phyloP scores from a whole-genome alignment of 2,113 vertebrate genomes.

The Apodemus speciosus region DNA sequence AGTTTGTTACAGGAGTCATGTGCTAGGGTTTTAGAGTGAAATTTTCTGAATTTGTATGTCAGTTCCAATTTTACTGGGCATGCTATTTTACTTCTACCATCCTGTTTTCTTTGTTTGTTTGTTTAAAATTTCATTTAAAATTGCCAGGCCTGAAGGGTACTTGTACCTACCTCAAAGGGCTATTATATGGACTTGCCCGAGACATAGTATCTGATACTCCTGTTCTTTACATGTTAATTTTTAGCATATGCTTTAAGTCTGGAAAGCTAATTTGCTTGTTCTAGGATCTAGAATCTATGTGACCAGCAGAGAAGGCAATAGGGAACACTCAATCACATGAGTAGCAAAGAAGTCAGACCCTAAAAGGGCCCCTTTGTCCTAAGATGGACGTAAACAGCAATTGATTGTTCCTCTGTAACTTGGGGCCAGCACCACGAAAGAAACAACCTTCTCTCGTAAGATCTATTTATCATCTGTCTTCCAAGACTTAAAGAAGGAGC shows the following conservation, averaged over 20 bases:
- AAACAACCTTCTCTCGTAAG: constrained; percentile 33
- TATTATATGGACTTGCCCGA: constrained; percentile 43
- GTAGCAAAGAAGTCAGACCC: constrained; percentile 25
- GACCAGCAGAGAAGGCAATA: constrained; percentile 31
- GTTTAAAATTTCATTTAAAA: neutral
- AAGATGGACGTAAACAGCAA: constrained; percentile 25
- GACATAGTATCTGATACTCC: constrained; percentile 15
- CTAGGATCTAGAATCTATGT: neutral
- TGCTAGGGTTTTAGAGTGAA: neutral
- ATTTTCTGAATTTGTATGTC: constrained; percentile 35
- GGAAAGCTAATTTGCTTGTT: constrained; percentile 49
- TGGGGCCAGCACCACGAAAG: constrained; percentile 19
- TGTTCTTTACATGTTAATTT: constrained; percentile 29
- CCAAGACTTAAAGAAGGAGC: constrained; percentile 37
- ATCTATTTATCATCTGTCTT: constrained; percentile 33
- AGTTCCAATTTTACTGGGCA: constrained; percentile 39
- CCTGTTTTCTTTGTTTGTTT: neutral
- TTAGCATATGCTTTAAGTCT: constrained; percentile 5
- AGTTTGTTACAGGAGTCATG: neutral
- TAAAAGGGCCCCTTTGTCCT: constrained; percentile 38
- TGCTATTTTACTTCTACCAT: constrained; percentile 27
- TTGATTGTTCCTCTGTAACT: constrained; percentile 29
- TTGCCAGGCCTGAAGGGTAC: neutral
- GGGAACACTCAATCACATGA: constrained; percentile 13
- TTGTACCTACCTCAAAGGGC: neutral